phyloP scores from a whole-genome alignment of 2,888 invertebrate species.

The Oligia strigilis region DNA sequence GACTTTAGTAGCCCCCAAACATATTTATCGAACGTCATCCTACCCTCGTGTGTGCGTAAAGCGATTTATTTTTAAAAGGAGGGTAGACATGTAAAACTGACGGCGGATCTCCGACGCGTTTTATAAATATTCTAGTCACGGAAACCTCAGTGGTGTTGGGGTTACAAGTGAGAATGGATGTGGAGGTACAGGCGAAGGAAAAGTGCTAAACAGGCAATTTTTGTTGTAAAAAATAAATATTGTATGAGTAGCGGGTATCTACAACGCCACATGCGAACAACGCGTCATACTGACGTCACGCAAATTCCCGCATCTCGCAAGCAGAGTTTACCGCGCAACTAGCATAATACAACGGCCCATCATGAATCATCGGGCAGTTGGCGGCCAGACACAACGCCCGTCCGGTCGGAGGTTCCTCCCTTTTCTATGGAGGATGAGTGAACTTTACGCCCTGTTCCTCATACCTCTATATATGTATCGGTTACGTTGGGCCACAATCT shows the following conservation, averaged over 20 bases:
- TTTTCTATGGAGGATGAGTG: too few species aligned
- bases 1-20: constrained; percentile 26
- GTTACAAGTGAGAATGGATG: constrained; percentile 1
- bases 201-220: not conserved
- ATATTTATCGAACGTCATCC: constrained; percentile 42
- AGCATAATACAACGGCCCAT: too few species aligned
- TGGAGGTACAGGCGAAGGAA: not conserved
- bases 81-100: constrained; percentile 39
- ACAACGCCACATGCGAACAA: too few species aligned
- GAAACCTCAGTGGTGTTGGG: constrained; percentile 3
- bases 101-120: constrained; percentile 2
- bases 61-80: constrained; percentile 53
- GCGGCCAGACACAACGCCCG: too few species aligned
- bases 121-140: constrained; percentile 34
- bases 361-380: too few species aligned
- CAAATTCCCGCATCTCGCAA: too few species aligned
- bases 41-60: constrained; percentile 36
- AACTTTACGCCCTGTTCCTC: too few species aligned
- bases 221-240: not conserved
- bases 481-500: not conserved
- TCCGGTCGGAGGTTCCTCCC: too few species aligned
- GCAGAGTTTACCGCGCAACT: too few species aligned
- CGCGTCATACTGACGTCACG: too few species aligned
- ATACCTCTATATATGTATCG: too few species aligned
- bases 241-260: too few species aligned